These are phyloP conservation scores for Monochamus saltuarius DNA, from an alignment of 1,140 invertebrate genomes.

Conservation along the genomic window DNA sequence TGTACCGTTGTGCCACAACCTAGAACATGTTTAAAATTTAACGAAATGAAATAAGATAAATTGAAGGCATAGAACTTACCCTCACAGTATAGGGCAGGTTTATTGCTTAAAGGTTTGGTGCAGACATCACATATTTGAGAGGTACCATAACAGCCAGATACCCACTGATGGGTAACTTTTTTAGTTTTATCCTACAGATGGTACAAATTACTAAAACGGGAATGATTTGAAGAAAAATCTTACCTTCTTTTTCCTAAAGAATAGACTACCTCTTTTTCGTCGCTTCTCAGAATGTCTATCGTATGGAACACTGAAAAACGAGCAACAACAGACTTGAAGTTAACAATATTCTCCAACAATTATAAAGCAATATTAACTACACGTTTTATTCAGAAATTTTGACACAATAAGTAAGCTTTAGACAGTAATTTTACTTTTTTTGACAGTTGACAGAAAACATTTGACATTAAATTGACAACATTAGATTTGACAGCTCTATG, in stretches of 20 bases:
- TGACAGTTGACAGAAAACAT: too few species aligned
- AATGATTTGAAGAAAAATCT: constrained; percentile 5
- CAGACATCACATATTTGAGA: constrained; percentile 81
- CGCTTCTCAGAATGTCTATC: constrained; percentile 80
- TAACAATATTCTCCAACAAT: neutral
- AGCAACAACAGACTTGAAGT: neutral
- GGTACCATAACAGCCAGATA: constrained; percentile 68
- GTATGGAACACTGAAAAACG: constrained; percentile 62
- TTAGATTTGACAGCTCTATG: too few species aligned
- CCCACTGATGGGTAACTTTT: constrained; percentile 75
- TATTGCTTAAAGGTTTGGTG: constrained; percentile 76
- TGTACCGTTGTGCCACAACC: constrained; percentile 83
- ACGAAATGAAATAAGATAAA: neutral
- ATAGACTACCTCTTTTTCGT: constrained; percentile 82
- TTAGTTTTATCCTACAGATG: constrained; percentile 65
- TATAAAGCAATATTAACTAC: neutral
- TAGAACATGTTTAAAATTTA: constrained; percentile 49
- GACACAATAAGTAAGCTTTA: too few species aligned
- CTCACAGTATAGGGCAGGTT: constrained; percentile 65
- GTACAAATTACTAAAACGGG: neutral
- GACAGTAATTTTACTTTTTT: too few species aligned
- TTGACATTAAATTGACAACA: neutral
- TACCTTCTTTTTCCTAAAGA: constrained; percentile 87
- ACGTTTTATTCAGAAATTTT: too few species aligned
- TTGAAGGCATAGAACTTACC: constrained; percentile 50